Evolutionary conservation across 2,113 vertebrate species (phyloP), one percentile per base, ranked within the genome.

Genomic region (Zingel zingel): DNA sequence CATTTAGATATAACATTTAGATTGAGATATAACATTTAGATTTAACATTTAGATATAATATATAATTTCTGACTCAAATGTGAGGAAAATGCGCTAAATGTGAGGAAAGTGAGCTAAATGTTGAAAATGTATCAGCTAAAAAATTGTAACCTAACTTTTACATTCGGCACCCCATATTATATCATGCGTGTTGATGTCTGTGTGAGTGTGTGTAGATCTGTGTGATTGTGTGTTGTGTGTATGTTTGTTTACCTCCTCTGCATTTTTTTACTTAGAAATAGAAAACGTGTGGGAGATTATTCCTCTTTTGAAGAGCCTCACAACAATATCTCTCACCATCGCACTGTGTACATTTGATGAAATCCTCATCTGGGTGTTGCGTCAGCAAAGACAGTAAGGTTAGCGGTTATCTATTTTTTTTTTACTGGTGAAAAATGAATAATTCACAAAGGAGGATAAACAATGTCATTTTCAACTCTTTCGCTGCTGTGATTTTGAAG

Each of bases 231-330:
- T 66, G 69, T 43, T 82, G 78, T 83, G 83, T 90, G 85, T 89
- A 67, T 86, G 9, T 43, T 43, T 2, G 39, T 89, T 88, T 82
- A 82, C 82, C 91, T 91, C 88, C 85, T 90, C 92, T 92, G 70
- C 12, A 51, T 91, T 86, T 92, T 93, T 80, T 73, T 89, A 87
- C 86, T 47, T 92, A 74, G 74, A 92, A 93, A 95, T 84, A 86
- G 74, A 88, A 88, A 85, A 88, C 82, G 89, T 91, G 79, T 90
- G 82, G 94, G 93, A 91, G 47, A 88, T 93, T 90, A 92, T 92
- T 88, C 71, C 84, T 90, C 84, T 91, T 91, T 89, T 91, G 91
- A 94, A 89, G 85, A 92, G 86, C 82, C 82, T 89, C 88, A 92
- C 87, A 92, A 88, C 92, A 92, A 85, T 84, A 87, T 93, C 78